Evolutionary conservation across 2,888 invertebrate genomes (phyloP).

Genomic region (Microplitis deprimator): DNA sequence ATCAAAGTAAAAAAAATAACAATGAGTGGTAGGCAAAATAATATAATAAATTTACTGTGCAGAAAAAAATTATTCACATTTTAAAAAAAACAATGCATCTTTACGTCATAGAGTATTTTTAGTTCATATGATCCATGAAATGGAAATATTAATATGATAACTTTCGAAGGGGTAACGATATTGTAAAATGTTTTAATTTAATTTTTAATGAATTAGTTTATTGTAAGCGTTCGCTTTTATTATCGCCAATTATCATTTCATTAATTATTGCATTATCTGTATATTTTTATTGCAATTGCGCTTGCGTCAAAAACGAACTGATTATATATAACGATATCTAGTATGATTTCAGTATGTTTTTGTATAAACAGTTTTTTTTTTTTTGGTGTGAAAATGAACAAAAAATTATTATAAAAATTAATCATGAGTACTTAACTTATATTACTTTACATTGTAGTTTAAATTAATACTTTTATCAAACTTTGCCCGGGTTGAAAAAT

Average conservation of each 20-base stretch:
- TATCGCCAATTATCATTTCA: not conserved
- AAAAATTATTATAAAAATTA: not conserved
- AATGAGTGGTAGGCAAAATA: not conserved
- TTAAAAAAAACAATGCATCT: not conserved
- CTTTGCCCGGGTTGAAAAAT: too few species aligned
- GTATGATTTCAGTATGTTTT: not conserved
- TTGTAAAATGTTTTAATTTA: too few species aligned
- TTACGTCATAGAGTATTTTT: not conserved
- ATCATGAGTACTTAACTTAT: too few species aligned
- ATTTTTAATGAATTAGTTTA: too few species aligned
- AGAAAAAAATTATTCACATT: not conserved
- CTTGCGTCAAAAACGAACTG: not conserved
- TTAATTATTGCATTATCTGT: not conserved
- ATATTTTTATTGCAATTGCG: not conserved
- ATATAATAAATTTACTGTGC: not conserved
- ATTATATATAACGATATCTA: not conserved
- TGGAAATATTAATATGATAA: too few species aligned
- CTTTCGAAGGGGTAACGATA: too few species aligned
- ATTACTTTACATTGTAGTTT: too few species aligned
- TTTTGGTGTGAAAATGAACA: not conserved
- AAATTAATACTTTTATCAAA: too few species aligned
- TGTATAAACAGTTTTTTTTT: not conserved
- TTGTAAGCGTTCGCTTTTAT: not conserved
- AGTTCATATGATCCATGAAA: too few species aligned
- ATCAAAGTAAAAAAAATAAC: not conserved